phyloP scores from a whole-genome alignment of 2,888 invertebrate species.

The Drosophila prolongata region DNA sequence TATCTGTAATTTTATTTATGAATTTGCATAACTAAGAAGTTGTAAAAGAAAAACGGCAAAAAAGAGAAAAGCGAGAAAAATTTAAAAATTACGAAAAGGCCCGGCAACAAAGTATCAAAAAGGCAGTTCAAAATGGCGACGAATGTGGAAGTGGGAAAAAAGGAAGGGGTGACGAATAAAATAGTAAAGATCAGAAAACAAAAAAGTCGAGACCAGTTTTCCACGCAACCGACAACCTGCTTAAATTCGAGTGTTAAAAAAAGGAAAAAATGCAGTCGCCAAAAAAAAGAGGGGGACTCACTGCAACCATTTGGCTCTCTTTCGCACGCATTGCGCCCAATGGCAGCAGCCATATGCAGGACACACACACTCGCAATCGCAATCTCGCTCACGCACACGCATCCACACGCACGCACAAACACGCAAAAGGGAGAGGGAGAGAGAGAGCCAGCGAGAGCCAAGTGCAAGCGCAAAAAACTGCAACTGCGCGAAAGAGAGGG shows the following conservation, averaged over 20 bases:
- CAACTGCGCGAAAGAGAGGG: constrained; percentile 41
- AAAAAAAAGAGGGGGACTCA: constrained; percentile 51
- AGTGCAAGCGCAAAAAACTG: constrained; percentile 43
- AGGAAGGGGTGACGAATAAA: constrained; percentile 17
- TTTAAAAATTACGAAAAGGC: constrained; percentile 1
- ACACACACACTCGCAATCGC: constrained; percentile 13
- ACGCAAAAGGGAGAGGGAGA: constrained; percentile 7
- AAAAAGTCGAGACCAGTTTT: constrained; percentile 42
- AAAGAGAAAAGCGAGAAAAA: background rate
- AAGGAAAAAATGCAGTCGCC: constrained; percentile 63
- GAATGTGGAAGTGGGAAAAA: constrained; percentile 9
- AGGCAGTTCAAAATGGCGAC: constrained; percentile 38
- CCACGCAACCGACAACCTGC: constrained; percentile 44
- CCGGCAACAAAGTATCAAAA: constrained; percentile 8
- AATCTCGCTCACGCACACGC: constrained; percentile 19
- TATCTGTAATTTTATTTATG: constrained; percentile 11
- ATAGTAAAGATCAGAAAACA: constrained; percentile 9
- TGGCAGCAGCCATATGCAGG: constrained; percentile 37
- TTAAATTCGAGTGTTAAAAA: constrained; percentile 34
- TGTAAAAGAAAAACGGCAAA: background rate
- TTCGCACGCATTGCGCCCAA: constrained; percentile 19
- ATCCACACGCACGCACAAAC: constrained; percentile 20
- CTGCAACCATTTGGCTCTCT: constrained; percentile 25
- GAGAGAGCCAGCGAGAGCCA: constrained; percentile 10
- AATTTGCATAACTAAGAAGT: constrained; percentile 39